Percentiles rank a stretch among this genome's conserved stretches.
Evolutionary conservation across 2,113 vertebrate species (phyloP).

Genomic region (Heteronetta atricapilla): DNA sequence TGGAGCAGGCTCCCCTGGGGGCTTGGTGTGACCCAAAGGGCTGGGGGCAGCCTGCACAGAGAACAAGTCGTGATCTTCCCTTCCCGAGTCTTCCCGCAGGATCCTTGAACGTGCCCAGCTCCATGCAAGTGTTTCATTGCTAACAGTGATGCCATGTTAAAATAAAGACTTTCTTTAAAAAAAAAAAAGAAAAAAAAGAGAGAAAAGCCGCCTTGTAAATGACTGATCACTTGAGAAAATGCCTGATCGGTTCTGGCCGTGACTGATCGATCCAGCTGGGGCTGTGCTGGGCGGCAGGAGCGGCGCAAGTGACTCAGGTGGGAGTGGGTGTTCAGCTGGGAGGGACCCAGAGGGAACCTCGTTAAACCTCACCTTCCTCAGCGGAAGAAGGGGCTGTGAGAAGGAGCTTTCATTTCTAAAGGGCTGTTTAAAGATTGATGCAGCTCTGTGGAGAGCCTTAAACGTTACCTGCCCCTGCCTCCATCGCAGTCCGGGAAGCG

Average conservation of each 20-base stretch:
- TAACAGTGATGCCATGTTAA: background rate
- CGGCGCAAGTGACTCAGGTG: constrained; percentile 28
- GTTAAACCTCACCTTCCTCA: constrained; percentile 13
- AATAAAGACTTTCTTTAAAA: background rate
- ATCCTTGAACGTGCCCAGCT: background rate
- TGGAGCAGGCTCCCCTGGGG: rapidly evolving
- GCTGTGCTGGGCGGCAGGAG: constrained; percentile 1
- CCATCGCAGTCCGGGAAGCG: background rate
- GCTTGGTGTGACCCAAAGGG: background rate
- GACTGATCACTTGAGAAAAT: background rate
- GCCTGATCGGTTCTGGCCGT: too few species aligned
- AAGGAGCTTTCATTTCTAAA: background rate
- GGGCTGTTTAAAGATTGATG: constrained; percentile 42
- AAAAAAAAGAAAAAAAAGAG: background rate
- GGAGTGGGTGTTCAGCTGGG: background rate
- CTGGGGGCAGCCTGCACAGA: background rate
- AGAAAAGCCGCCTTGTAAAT: background rate
- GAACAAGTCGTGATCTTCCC: background rate
- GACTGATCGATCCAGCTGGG: background rate
- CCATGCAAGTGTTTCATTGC: background rate
- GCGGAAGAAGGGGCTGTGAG: constrained; percentile 14
- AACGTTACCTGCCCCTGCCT: background rate
- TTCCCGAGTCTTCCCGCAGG: background rate
- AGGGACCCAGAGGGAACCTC: background rate
- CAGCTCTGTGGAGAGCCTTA: constrained; percentile 16